Evolutionary conservation across 2,113 vertebrate species (phyloP).

Genomic region (Halichoerus grypus): DNA sequence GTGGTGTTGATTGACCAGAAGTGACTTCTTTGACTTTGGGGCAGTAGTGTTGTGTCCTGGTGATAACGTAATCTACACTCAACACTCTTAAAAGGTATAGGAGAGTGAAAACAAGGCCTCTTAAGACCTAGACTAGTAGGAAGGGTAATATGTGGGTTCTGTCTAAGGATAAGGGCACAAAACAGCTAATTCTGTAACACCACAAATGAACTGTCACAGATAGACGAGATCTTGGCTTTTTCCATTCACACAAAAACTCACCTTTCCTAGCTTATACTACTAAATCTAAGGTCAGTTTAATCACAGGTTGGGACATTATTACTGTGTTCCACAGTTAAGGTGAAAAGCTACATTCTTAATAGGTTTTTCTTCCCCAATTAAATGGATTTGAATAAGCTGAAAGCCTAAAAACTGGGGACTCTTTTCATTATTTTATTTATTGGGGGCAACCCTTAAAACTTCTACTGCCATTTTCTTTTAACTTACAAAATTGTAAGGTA

Average conservation of each 20-base stretch:
- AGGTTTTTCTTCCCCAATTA: not conserved
- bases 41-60: constrained; percentile 36
- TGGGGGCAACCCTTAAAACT: constrained; percentile 48
- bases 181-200: constrained; percentile 52
- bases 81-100: not conserved
- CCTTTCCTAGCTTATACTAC: constrained; percentile 71
- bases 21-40: constrained; percentile 43
- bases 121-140: not conserved
- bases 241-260: constrained; percentile 40
- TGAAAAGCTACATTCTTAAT: constrained; percentile 66
- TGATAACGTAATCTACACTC: constrained; percentile 39
- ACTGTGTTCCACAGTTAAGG: constrained; percentile 79
- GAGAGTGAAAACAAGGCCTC: constrained; percentile 29
- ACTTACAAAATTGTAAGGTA: not conserved
- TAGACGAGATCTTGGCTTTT: constrained; percentile 32
- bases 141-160: not conserved
- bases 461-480: constrained; percentile 44
- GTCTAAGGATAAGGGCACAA: not conserved
- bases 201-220: constrained; percentile 45
- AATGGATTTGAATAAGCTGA: constrained; percentile 69
- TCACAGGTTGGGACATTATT: constrained; percentile 71
- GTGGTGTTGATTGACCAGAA: constrained; percentile 54
- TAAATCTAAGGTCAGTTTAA: constrained; percentile 75
- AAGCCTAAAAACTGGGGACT: constrained; percentile 75
- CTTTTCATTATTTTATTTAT: constrained; percentile 57